Base-by-base conservation (phyloP, 2,797 vertebrate genomes). In the Enoplosus armatus region DNA sequence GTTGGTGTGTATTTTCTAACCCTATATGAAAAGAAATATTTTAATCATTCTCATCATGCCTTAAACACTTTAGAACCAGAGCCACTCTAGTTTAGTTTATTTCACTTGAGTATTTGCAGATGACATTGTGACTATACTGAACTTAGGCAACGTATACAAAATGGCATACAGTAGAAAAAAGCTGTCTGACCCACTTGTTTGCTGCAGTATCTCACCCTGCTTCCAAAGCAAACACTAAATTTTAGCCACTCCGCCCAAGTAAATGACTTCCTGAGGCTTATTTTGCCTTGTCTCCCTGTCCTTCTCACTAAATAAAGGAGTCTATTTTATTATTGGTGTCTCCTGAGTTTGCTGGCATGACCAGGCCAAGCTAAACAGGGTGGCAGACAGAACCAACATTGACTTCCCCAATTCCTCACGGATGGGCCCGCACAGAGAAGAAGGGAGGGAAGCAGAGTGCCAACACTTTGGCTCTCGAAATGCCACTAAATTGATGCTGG, bases 311-410 rank as follows among this genome's bases (percentile, higher is more conserved):
- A 90, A 91, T 89, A 82, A 82, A 85, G 70, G 55, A 77, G 54
- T 75, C 56, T 18, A 16, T 87, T 90, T 87, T 85, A 90, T 86
- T 70, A 86, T 75, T 84, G 68, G 83, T 86, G 80, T 70, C 81
- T 64, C n/a, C 33, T 77, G 74, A 75, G 79, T 87, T 83, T 58
- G 64, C 75, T 50, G 66, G 51, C 37, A 26, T 72, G 51, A 54
- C 53, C 29, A 10, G 31, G 89, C 88, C 87, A 93, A 93, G 79
- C 54, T 83, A 89, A 94, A 94, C 83, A 92, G 35, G 55, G 72
- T 77, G 72, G 85, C 80, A 90, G 84, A 93, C 90, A 91, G 88
- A 91, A 90, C 83, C 75, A 90, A 90, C 83, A 88, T 62, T 84
- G 50, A 88, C 86, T 89, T 86, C 48, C 80, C 62, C 60, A n/a